Conservation (phyloP, 2,888 invertebrate genomes). For the Subacronicta megacephala region DNA sequence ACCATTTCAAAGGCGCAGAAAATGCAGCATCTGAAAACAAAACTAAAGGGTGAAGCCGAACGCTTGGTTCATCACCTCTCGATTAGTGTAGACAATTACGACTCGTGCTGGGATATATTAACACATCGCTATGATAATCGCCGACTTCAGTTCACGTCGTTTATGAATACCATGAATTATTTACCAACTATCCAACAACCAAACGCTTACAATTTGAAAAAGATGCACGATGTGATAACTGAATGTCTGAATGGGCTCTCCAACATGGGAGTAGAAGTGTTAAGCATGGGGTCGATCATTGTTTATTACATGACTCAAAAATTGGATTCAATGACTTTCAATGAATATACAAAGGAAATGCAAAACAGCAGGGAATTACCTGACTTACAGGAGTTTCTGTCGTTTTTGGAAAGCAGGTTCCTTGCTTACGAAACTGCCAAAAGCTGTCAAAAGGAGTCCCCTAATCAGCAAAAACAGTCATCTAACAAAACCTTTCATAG, state of each 20-base stretch:
- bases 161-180: slow-evolving; percentile 7
- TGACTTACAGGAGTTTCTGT: not conserved
- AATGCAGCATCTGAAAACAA: slow-evolving; percentile 15
- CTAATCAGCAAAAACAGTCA: not conserved
- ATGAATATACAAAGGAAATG: not conserved
- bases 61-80: slow-evolving; percentile 8
- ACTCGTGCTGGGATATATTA: slow-evolving; percentile 14
- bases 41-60: slow-evolving; percentile 10
- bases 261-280: not conserved
- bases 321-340: not conserved
- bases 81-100: slow-evolving; percentile 5
- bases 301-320: not conserved
- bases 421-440: not conserved
- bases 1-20: slow-evolving; percentile 2
- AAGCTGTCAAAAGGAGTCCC: not conserved
- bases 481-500: not conserved
- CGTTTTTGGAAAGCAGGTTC: not conserved
- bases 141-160: slow-evolving; percentile 11
- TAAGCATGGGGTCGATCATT: not conserved
- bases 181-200: slow-evolving; percentile 11
- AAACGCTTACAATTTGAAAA: slow-evolving; percentile 12
- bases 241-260: slow-evolving; percentile 9
- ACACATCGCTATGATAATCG: slow-evolving; percentile 28
- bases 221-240: slow-evolving; percentile 11
- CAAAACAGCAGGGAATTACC: not conserved